Percentiles rank a stretch among this genome's conserved stretches.
Evolutionary conservation across 2,888 invertebrate species (phyloP).

Genomic region (Drosophila antonietae): DNA sequence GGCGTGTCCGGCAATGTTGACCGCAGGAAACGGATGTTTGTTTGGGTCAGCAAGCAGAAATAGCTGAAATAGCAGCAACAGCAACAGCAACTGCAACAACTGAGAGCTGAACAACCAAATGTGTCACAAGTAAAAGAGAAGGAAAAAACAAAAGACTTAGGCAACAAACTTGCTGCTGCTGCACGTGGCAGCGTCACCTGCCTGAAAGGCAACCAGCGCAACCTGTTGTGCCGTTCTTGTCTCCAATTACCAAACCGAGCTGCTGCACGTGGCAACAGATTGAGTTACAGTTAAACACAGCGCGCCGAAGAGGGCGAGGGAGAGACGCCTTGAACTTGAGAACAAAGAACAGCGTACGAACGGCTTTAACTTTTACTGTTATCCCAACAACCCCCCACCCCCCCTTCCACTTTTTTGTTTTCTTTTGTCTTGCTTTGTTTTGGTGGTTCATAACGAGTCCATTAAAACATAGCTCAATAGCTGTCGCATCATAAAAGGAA

Average conservation of each 20-base stretch:
- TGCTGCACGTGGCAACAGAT: constrained; percentile 64
- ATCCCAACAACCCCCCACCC: neutral
- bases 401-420: neutral
- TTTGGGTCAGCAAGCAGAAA: constrained; percentile 61
- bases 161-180: constrained; percentile 63
- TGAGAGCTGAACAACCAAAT: constrained; percentile 37
- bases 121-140: constrained; percentile 47
- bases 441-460: constrained; percentile 16
- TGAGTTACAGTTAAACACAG: constrained; percentile 46
- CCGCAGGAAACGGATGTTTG: constrained; percentile 76
- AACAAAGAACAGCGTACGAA: constrained; percentile 29
- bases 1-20: constrained; percentile 46
- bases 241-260: constrained; percentile 52
- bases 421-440: constrained; percentile 4
- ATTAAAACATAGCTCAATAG: constrained; percentile 12
- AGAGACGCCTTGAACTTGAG: constrained; percentile 54
- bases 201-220: constrained; percentile 21
- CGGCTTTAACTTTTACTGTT: constrained; percentile 42
- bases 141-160: constrained; percentile 56
- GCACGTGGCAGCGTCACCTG: constrained; percentile 56
- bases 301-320: neutral
- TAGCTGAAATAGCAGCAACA: constrained; percentile 2
- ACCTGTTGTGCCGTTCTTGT: constrained; percentile 59
- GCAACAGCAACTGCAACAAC: neutral
- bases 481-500: constrained; percentile 10